phyloP scores from a whole-genome alignment of 2,113 vertebrate species.

The Recurvirostra avosetta region DNA sequence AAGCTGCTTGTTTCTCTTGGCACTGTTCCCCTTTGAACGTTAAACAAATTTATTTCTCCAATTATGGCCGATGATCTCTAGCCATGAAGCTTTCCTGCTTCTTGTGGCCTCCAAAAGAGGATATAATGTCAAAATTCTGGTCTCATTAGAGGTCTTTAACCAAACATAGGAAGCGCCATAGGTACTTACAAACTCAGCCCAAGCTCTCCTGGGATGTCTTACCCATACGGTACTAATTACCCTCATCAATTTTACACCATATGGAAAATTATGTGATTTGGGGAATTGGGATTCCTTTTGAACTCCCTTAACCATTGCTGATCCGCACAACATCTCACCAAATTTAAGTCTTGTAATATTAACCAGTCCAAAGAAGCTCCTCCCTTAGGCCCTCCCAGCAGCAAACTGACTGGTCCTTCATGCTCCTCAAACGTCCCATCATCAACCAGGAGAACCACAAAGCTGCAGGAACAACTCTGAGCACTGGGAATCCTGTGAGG shows the following conservation, averaged over 20 bases:
- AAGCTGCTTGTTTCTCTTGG: slow-evolving; percentile 14
- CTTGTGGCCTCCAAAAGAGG: background rate
- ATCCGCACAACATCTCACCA: background rate
- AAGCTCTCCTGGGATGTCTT: background rate
- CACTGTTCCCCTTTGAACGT: background rate
- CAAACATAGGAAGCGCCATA: background rate
- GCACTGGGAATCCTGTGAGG: background rate
- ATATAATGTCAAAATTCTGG: background rate
- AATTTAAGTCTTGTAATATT: background rate
- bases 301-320: background rate
- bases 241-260: background rate
- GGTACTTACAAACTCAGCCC: background rate
- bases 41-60: slow-evolving; percentile 3
- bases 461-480: background rate
- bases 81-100: background rate
- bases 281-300: background rate
- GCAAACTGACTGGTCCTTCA: background rate
- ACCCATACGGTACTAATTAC: background rate
- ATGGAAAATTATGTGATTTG: slow-evolving; percentile 8
- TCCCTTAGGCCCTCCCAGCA: background rate
- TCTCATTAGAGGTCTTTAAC: background rate
- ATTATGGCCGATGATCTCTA: background rate
- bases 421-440: fast-evolving
- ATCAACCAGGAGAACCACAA: background rate
- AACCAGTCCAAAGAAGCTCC: background rate